Evolutionary conservation across 2,113 vertebrate species (phyloP).

Genomic region (Felis catus): F.catus_Fca126_mat1.0 CM031413.1:42173001-42173500

Average conservation of each 20-base stretch:
- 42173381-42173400: constrained; percentile 50
- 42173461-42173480: constrained; percentile 63
- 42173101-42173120: neutral
- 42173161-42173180: neutral
- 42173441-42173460: constrained; percentile 43
- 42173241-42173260: neutral
- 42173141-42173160: neutral
- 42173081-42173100: neutral
- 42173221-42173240: neutral
- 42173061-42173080: neutral
- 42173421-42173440: constrained; percentile 36
- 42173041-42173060: neutral
- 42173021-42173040: neutral
- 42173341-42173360: constrained; percentile 37
- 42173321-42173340: neutral
- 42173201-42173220: neutral
- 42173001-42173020: neutral
- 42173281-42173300: neutral
- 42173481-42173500: neutral
- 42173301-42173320: neutral
- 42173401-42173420: constrained; percentile 36
- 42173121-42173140: neutral
- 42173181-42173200: neutral
- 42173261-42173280: neutral
- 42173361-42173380: constrained; percentile 23